Base-by-base conservation (phyloP, 2,113 vertebrate species). In the Gobius niger region DNA sequence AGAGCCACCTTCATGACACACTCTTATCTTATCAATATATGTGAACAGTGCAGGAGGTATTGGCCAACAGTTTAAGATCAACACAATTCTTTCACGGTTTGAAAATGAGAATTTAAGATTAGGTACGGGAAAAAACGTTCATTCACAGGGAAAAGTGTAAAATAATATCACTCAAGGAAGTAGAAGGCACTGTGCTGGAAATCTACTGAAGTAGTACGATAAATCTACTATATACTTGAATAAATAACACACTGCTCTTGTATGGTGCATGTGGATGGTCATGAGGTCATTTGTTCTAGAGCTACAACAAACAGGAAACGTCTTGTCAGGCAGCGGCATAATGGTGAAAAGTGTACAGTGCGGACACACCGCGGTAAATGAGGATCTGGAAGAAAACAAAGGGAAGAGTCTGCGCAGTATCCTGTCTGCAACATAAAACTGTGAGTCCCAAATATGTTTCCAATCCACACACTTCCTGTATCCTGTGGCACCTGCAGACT, bases 401-500 rank as follows among this genome's bases (percentile, higher is more conserved):
- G 42, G 50, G n/a, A 14, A 9, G 62, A 68, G 5, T 14, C 24
- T 68, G 63, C 63, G 78, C 59, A 19, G 0, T 14, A 73, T 80
- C 79, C 79, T 84, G 81, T 34, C 16, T 49, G 41, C 5, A 1
- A 10, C 42, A 54, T 18, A 49, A 57, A 67, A 66, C 63, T 64
- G 85, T 80, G 78, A 75, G 70, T 70, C 63, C 77, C 62, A 84
- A 78, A 52, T 63, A 49, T 61, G 18, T 52, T 24, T 57, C 24
- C n/a, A n/a, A n/a, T n/a, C n/a, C 76, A 79, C 70, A 63, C 3
- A 53, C 68, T 87, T 91, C 87, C 87, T 88, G 82, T 47, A 69
- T 91, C 87, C 87, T 87, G 80, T 69, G 67, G 62, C 87, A 85
- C 77, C 85, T 88, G 89, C 13, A 68, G 72, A 47, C n/a, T 56